Conservation (phyloP, 2,888 invertebrate species). For the Molorchus minor region DNA sequence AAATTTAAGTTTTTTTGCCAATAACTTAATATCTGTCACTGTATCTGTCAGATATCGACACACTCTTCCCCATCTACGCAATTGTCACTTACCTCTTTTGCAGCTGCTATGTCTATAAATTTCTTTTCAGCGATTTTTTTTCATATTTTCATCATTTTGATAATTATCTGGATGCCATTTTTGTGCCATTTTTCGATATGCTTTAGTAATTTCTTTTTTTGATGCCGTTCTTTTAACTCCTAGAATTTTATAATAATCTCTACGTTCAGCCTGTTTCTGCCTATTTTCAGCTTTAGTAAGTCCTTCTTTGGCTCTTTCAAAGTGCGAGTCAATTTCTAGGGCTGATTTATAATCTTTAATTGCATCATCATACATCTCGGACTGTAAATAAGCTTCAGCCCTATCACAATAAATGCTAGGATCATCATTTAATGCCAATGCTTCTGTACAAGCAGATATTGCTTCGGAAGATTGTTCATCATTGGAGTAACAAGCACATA, state of each 20-base stretch:
- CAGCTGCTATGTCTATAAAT: conserved; percentile 98
- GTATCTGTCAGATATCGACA: too few species aligned
- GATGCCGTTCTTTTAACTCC: conserved; percentile 89
- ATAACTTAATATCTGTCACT: too few species aligned
- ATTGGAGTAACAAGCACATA: conserved; percentile 82
- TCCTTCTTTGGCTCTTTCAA: conserved; percentile 88
- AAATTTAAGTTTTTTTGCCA: too few species aligned
- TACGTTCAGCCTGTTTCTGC: conserved; percentile 89
- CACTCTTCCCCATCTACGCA: too few species aligned
- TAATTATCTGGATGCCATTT: conserved; percentile 99
- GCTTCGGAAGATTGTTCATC: conserved; percentile 79
- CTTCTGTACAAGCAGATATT: conserved; percentile 79
- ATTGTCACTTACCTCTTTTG: conserved; percentile 96
- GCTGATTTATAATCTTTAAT: conserved; percentile 88
- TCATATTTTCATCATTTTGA: conserved; percentile 80
- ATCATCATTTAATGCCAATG: conserved; percentile 79
- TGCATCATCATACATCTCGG: conserved; percentile 94
- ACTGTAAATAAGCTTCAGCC: conserved; percentile 87
- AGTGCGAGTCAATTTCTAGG: conserved; percentile 80
- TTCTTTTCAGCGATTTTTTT: conserved; percentile 95
- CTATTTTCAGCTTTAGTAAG: conserved; percentile 87
- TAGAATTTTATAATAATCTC: conserved; percentile 98
- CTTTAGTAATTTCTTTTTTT: conserved; percentile 94
- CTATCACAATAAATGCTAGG: conserved; percentile 85
- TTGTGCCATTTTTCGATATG: conserved; percentile 95